Base-by-base conservation (phyloP, 2,888 invertebrate genomes). In the Autographa pulchrina region DNA sequence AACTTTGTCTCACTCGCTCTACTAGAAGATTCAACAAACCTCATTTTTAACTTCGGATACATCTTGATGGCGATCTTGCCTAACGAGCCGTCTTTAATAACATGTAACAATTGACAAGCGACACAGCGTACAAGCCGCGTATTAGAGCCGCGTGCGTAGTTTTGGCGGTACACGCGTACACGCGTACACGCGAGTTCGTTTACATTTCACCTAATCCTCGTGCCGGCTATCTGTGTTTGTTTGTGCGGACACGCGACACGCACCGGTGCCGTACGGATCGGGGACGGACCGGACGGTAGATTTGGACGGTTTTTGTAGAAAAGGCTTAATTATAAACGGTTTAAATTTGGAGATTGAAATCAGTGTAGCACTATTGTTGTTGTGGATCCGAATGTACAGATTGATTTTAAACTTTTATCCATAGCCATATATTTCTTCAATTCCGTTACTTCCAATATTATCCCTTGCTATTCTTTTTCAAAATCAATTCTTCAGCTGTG, bases 181-280 rank as follows among this genome's bases (percentile, higher is more conserved):
- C 25, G 3, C 25, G 65, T 41, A 58, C 82, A 84, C 83, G 78
- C 78, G 70, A 82, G 78, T 79, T 72, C 77, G 83, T 72, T 85
- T 84, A 84, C 85, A 82, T 82, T 81, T 80, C 81, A 73, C 71
- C 75, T 86, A 86, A 86, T 87, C 85, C 86, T 69, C 77, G 83
- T 88, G 83, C 76, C 60, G 75, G 67, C 70, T 89, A 88, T 88
- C 88, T 85, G 71, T 89, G 84, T 90, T 89, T 87, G 89, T 88
- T 89, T 90, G 82, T 81, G 78, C 87, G 87, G 85, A 83, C 90
- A 91, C 90, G 90, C 90, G 86, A 90, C 83, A 83, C 84, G 83
- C 80, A 82, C 75, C 16, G 59, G 20, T 41, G 43, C 25, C 6
- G 38, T 41, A 31, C 18, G 62, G 11, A 13, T 16, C 38, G 43